Evolutionary conservation across 2,888 invertebrate genomes (phyloP).

Genomic region (Drosophila mercatorum): DNA sequence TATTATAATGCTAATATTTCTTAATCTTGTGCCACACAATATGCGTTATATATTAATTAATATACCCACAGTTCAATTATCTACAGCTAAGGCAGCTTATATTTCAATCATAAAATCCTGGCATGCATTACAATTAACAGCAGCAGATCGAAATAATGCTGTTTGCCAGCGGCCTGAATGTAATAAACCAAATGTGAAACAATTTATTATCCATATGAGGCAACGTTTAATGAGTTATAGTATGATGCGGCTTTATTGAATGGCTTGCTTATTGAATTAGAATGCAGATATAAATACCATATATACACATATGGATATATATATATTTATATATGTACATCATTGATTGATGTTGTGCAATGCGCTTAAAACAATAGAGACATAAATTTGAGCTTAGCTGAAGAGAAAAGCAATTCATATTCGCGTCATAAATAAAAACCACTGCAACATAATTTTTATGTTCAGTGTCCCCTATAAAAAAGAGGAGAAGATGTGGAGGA

Average conservation of each 20-base stretch:
- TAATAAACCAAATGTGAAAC: constrained; percentile 29
- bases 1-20: background rate
- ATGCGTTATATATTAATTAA: background rate
- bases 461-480: background rate
- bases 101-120: constrained; percentile 33
- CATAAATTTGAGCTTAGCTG: constrained; percentile 31
- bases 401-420: constrained; percentile 22
- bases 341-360: constrained; percentile 20
- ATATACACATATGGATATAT: background rate
- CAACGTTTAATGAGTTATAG: constrained; percentile 42
- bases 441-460: constrained; percentile 57
- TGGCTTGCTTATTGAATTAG: constrained; percentile 52
- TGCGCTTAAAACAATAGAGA: constrained; percentile 42
- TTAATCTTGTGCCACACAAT: background rate
- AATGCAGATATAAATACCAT: constrained; percentile 45
- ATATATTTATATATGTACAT: background rate
- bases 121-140: constrained; percentile 45
- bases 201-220: constrained; percentile 40
- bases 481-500: background rate
- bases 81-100: background rate
- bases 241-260: constrained; percentile 31
- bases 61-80: background rate
- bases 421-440: constrained; percentile 42
- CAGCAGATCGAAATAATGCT: constrained; percentile 18
- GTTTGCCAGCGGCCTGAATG: constrained; percentile 24